Evolutionary conservation across 64 coral and sea anemone genomes (phyloP).

Genomic region (Porites lutea): DNA sequence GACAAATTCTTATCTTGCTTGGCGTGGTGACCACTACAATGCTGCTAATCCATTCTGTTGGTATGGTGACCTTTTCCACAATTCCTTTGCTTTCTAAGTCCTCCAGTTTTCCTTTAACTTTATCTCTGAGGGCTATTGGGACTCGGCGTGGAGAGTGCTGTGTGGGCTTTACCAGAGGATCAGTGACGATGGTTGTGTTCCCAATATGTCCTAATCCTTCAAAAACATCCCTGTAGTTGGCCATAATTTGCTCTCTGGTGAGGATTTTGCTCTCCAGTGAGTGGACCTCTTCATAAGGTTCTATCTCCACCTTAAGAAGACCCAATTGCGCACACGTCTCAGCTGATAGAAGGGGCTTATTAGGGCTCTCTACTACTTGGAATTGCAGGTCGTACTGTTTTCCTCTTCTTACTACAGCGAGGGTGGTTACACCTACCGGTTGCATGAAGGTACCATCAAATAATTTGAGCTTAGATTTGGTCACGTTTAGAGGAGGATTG

Average conservation of each 20-base stretch:
- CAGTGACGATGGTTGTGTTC: slow-evolving; percentile 32
- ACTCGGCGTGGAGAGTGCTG: slow-evolving; percentile 38
- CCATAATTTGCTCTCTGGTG: slow-evolving; percentile 48
- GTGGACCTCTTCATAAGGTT: slow-evolving; percentile 11
- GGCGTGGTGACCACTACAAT: background rate
- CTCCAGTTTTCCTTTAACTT: slow-evolving; percentile 15
- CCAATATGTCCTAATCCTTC: slow-evolving; percentile 58
- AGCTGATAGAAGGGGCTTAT: slow-evolving; percentile 28
- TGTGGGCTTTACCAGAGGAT: slow-evolving; percentile 46
- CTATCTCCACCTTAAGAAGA: slow-evolving; percentile 53
- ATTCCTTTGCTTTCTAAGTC: slow-evolving; percentile 38
- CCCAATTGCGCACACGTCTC: slow-evolving; percentile 55
- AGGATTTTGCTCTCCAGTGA: slow-evolving; percentile 4
- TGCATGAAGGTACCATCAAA: slow-evolving; percentile 45
- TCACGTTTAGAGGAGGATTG: slow-evolving; percentile 26
- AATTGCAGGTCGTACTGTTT: slow-evolving; percentile 14
- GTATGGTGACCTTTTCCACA: no score
- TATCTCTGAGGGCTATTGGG: background rate
- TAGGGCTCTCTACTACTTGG: slow-evolving; percentile 36
- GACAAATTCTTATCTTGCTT: slow-evolving; percentile 9
- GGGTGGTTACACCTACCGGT: background rate
- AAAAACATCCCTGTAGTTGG: slow-evolving; percentile 52
- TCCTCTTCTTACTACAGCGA: no score
- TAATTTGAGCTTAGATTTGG: slow-evolving; percentile 36
- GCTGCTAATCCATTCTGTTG: background rate